Conservation (phyloP, 2,888 invertebrate genomes). For the Suillia variegata region DNA sequence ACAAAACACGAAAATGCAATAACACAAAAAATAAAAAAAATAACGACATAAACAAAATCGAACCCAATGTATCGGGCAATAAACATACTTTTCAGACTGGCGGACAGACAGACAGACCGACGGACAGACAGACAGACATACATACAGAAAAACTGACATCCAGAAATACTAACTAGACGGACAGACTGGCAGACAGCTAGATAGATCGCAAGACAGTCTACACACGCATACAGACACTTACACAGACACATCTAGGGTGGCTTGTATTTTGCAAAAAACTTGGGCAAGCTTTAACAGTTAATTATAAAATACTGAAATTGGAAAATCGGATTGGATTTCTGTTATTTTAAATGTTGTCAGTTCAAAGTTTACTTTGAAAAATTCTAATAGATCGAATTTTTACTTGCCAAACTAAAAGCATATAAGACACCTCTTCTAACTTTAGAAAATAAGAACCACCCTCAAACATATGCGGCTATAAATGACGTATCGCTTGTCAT, state of each 20-base stretch:
- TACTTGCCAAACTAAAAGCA: no score
- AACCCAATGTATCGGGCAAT: background rate
- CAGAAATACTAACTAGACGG: no score
- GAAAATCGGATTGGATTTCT: no score
- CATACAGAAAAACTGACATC: background rate
- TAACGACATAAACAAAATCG: background rate
- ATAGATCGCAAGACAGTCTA: background rate
- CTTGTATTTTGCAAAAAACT: background rate
- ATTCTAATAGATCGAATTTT: no score
- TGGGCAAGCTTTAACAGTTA: background rate
- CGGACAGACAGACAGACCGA: no score
- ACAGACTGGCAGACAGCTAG: background rate
- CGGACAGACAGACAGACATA: background rate
- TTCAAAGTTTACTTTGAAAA: no score
- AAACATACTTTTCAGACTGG: background rate
- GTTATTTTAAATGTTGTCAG: no score
- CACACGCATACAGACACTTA: background rate
- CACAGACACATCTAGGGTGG: background rate
- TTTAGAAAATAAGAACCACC: no score
- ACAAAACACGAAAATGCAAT: conserved; percentile 14
- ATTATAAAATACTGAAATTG: background rate
- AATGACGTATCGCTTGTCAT: background rate
- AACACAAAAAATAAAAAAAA: background rate
- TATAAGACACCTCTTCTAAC: no score
- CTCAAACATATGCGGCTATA: background rate